phyloP scores from a whole-genome alignment of 2,888 invertebrate genomes.

The Gibbula magus region DNA sequence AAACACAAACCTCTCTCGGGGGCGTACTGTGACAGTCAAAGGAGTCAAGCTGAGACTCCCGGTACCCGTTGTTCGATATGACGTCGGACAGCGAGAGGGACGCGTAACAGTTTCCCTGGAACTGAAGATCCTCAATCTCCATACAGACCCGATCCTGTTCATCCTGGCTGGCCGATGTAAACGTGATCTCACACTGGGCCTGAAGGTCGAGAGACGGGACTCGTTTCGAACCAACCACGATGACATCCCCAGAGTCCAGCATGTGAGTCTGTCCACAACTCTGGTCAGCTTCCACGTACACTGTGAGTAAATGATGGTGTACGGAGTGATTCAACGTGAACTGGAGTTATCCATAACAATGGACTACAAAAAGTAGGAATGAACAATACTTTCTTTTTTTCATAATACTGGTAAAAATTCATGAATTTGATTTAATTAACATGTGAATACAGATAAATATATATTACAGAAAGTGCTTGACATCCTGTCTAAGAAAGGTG shows the following conservation, averaged over 20 bases:
- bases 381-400: too few species aligned
- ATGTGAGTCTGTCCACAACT: conserved; percentile 15
- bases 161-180: background rate
- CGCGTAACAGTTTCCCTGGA: conserved; percentile 20
- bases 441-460: too few species aligned
- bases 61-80: background rate
- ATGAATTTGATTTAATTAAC: too few species aligned
- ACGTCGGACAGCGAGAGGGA: conserved; percentile 1
- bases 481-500: too few species aligned
- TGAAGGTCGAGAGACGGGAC: background rate
- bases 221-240: conserved; percentile 5
- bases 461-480: too few species aligned
- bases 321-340: too few species aligned
- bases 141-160: conserved; percentile 11
- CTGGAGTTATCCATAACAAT: too few species aligned
- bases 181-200: conserved; percentile 19
- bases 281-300: conserved; percentile 18
- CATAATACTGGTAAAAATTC: too few species aligned
- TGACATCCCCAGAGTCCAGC: conserved; percentile 6
- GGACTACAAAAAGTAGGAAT: too few species aligned
- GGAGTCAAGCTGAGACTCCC: background rate
- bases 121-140: conserved; percentile 17
- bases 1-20: background rate
- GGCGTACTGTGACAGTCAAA: background rate
- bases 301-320: background rate